A percentile compares a stretch with the other conserved stretches of the same genome.
Evolutionary conservation across 2,113 vertebrate genomes (phyloP).

Genomic region (Phylloscopus trochilus): DNA sequence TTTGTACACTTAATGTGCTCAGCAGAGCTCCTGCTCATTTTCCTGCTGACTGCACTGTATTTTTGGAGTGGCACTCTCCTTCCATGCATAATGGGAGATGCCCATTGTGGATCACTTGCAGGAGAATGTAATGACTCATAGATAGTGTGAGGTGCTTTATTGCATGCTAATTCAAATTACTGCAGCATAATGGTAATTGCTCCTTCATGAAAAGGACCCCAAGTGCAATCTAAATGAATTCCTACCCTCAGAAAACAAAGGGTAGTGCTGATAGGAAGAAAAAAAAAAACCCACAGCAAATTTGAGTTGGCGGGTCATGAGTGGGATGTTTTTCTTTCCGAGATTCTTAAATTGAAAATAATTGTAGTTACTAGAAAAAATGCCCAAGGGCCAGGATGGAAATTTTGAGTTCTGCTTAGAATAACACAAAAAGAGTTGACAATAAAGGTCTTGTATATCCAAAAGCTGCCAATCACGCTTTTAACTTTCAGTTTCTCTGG

Average conservation of each 20-base stretch:
- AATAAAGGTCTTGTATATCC: neutral
- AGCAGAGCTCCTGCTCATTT: neutral
- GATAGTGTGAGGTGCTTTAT: neutral
- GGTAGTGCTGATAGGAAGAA: neutral
- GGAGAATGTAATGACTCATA: slow-evolving; percentile 36
- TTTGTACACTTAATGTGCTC: neutral
- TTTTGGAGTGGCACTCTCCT: neutral
- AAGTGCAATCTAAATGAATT: neutral
- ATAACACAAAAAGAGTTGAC: neutral
- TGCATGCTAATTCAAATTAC: slow-evolving; percentile 24
- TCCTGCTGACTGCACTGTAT: slow-evolving; percentile 33
- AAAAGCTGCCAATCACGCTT: neutral
- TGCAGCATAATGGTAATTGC: slow-evolving; percentile 31
- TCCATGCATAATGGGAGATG: neutral
- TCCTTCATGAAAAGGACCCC: slow-evolving; percentile 1
- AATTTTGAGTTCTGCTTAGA: neutral
- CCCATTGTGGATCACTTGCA: neutral
- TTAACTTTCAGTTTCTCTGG: neutral
- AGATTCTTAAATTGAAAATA: neutral
- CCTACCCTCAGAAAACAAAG: slow-evolving; percentile 12
- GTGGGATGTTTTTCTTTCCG: neutral
- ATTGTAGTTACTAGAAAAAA: neutral
- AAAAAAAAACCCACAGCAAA: neutral
- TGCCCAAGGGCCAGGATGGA: neutral
- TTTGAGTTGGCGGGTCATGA: neutral